Evolutionary conservation across 2,888 invertebrate genomes (phyloP).

Genomic region (Amorpha juglandis): DNA sequence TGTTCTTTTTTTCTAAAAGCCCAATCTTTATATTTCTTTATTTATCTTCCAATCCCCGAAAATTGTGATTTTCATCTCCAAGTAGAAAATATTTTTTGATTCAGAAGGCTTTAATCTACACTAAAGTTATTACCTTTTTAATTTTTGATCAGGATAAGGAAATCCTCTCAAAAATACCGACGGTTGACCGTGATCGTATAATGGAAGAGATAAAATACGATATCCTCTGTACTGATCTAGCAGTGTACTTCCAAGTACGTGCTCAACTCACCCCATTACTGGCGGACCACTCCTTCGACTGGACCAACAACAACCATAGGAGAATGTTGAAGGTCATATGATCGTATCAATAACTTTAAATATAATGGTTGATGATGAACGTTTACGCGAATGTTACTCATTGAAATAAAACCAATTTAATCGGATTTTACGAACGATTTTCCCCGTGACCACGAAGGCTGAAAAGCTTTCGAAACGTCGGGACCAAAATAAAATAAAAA

Average conservation of each 20-base stretch:
- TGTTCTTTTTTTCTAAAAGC: not conserved
- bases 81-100: too few relatives aligned
- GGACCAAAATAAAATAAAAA: too few relatives aligned
- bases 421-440: too few relatives aligned
- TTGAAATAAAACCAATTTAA: too few relatives aligned
- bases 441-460: too few relatives aligned
- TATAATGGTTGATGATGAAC: too few relatives aligned
- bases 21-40: not conserved
- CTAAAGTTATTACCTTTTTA: not conserved
- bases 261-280: conserved; percentile 80
- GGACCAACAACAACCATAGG: conserved; percentile 76
- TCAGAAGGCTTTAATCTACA: too few relatives aligned
- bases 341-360: too few relatives aligned
- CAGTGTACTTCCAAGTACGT: conserved; percentile 81
- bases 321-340: conserved; percentile 75
- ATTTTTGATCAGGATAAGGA: conserved; percentile 73
- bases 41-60: too few relatives aligned
- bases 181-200: conserved; percentile 66
- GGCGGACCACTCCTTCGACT: conserved; percentile 76
- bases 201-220: conserved; percentile 81
- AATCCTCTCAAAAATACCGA: conserved; percentile 70
- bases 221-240: conserved; percentile 85
- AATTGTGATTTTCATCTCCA: too few relatives aligned
- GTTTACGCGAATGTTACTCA: too few relatives aligned
- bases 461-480: too few relatives aligned